phyloP scores from a whole-genome alignment of 2,113 vertebrate genomes.

The Ctenodactylus gundi region DNA sequence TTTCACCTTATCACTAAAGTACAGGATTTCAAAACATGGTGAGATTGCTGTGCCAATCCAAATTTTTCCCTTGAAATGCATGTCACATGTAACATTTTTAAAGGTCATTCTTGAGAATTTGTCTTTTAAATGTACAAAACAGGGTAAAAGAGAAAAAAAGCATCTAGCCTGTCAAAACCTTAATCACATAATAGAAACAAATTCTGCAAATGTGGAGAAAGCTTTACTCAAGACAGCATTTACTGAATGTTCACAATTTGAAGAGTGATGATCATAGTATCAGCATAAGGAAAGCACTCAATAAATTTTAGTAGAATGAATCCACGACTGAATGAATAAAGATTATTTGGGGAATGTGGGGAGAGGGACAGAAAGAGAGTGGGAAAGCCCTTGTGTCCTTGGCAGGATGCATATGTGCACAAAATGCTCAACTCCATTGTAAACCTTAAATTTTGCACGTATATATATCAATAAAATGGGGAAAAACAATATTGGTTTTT shows the following conservation, averaged over 20 bases:
- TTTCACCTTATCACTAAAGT: conserved; percentile 11
- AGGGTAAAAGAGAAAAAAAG: conserved; percentile 38
- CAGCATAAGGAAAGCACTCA: background rate
- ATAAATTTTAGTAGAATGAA: background rate
- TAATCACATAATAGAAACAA: conserved; percentile 12
- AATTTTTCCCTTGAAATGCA: conserved; percentile 36
- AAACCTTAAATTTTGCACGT: no score
- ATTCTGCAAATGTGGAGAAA: background rate
- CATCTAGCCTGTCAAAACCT: background rate
- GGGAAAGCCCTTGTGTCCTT: no score
- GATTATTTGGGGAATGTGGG: no score
- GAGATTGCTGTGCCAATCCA: background rate
- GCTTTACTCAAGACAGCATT: conserved; percentile 1
- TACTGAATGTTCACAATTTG: background rate
- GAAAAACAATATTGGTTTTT: background rate
- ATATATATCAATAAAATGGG: no score
- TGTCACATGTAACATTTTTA: conserved; percentile 45
- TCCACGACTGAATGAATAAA: background rate
- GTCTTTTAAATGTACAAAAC: conserved; percentile 49
- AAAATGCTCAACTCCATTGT: no score
- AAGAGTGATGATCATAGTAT: background rate
- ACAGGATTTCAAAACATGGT: background rate
- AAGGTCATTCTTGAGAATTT: conserved; percentile 58
- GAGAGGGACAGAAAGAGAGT: no score
- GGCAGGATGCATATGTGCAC: no score